Base-by-base conservation (phyloP, 2,113 vertebrate species). In the Nanorana parkeri region DNA sequence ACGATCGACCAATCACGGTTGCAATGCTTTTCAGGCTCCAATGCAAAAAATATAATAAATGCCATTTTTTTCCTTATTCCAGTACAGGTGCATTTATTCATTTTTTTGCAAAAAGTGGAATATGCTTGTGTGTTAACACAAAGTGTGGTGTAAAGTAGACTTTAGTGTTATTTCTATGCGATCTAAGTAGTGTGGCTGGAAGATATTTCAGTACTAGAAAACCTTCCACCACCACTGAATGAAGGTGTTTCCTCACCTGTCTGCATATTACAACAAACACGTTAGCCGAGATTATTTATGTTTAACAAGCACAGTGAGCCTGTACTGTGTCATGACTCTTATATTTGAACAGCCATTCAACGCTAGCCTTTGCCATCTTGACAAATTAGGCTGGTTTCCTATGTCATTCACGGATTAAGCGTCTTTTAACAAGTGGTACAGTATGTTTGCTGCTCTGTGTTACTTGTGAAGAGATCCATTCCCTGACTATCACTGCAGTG, bases 331-430 rank as follows among this genome's bases (percentile, higher is more conserved):
- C 91, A 92, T 88, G 85, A 87, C 86, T 86, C 84, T 86, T 0
- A 63, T 92, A 91, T 91, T 92, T 92, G 91, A 91, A 88, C 91
- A 92, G 91, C 89, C 90, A 91, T 88, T 88, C 85, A 68, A 84
- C 88, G 86, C 84, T 90, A 90, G 88, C 88, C 86, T 86, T 88
- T 89, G 89, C 88, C 90, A 89, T 89, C 88, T 84, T 92, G 87
- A 92, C 87, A 91, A 90, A 91, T 91, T 90, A 89, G 88, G 74
- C 82, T 87, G 74, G 85, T 90, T 93, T 93, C 90, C 89, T 84
- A 86, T 91, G 87, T 88, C 88, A 89, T 90, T 89, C 88, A 88
- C 87, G 85, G 85, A 90, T 88, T 87, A 90, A 88, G 78, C 5
- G 85, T 80, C 84, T 86, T 85, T 90, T 88, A 84, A 86, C 84